Conservation (phyloP, 1,140 invertebrate genomes). For the Halesus radiatus region DNA sequence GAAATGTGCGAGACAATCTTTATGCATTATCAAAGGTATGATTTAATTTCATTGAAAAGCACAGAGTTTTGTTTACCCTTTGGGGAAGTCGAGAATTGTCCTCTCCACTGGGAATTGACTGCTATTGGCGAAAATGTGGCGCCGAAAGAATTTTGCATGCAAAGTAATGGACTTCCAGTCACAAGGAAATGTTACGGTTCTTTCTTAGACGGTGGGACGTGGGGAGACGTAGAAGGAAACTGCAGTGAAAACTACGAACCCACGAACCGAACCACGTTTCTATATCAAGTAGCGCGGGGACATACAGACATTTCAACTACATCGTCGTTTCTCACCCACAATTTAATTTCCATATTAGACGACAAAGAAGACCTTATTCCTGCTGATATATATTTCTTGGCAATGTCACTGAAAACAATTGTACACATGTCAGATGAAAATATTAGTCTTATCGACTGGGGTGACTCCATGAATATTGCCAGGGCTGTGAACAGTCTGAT, state of each 20-base stretch:
- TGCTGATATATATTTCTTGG: conserved; percentile 69
- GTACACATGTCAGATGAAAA: conserved; percentile 61
- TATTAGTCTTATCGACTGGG: conserved; percentile 61
- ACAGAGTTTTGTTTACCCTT: conserved; percentile 65
- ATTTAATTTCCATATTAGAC: conserved; percentile 61
- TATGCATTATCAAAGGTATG: not conserved
- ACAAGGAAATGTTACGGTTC: conserved; percentile 66
- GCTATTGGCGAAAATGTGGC: conserved; percentile 64
- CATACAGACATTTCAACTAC: conserved; percentile 60
- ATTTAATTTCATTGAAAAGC: conserved; percentile 56
- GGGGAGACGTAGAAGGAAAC: conserved; percentile 63
- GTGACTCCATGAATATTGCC: conserved; percentile 66
- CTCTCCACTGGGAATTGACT: conserved; percentile 66
- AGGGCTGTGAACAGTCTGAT: conserved; percentile 68
- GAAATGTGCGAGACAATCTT: conserved; percentile 3
- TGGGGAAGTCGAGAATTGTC: conserved; percentile 58
- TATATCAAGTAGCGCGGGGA: conserved; percentile 65
- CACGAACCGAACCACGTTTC: conserved; percentile 63
- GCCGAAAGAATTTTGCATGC: conserved; percentile 68
- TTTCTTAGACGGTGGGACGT: conserved; percentile 65
- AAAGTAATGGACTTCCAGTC: conserved; percentile 67
- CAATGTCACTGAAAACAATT: conserved; percentile 67
- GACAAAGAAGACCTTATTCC: conserved; percentile 65
- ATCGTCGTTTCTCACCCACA: conserved; percentile 62
- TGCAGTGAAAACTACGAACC: conserved; percentile 65